A percentile compares a stretch with the other conserved stretches of the same genome.
Conservation (phyloP, 2,888 invertebrate species). For the Poecilus cupreus region DNA sequence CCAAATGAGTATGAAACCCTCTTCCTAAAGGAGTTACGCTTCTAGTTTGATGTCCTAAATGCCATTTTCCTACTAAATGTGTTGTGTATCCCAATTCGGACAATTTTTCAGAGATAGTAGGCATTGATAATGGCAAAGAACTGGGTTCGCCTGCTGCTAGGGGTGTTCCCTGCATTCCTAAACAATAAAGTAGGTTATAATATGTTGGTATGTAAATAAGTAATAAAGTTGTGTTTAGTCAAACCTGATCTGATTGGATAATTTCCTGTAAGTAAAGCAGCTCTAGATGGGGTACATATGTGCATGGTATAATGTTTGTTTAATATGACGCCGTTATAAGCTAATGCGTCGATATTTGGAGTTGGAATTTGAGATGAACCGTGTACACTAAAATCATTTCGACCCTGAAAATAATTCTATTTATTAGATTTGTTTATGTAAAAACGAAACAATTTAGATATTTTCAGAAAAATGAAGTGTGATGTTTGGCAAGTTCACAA, state of each 20-base stretch:
- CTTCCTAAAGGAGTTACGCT: slow-evolving; percentile 81
- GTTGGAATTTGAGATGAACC: slow-evolving; percentile 91
- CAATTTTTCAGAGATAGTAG: slow-evolving; percentile 77
- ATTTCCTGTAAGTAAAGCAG: slow-evolving; percentile 88
- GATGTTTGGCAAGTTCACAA: no score
- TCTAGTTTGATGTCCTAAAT: slow-evolving; percentile 83
- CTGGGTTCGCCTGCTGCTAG: slow-evolving; percentile 81
- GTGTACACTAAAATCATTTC: slow-evolving; percentile 94
- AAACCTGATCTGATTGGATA: slow-evolving; percentile 89
- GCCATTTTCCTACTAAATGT: slow-evolving; percentile 90
- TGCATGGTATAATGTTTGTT: slow-evolving; percentile 90
- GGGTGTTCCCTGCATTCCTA: slow-evolving; percentile 83
- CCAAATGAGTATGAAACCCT: slow-evolving; percentile 88
- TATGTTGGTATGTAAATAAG: not conserved
- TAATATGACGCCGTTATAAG: slow-evolving; percentile 87
- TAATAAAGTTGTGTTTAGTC: no score
- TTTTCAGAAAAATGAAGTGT: no score
- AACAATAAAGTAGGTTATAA: no score
- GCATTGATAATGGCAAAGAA: slow-evolving; percentile 77
- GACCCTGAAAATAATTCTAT: no score
- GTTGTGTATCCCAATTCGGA: slow-evolving; percentile 81
- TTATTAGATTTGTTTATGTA: no score
- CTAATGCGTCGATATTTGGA: slow-evolving; percentile 92
- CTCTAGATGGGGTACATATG: slow-evolving; percentile 89
- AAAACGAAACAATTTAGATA: no score